These are phyloP conservation scores for Rhopalosiphum nymphaeae DNA, from an alignment of 2,888 invertebrate species.

Conservation along the genomic window DNA sequence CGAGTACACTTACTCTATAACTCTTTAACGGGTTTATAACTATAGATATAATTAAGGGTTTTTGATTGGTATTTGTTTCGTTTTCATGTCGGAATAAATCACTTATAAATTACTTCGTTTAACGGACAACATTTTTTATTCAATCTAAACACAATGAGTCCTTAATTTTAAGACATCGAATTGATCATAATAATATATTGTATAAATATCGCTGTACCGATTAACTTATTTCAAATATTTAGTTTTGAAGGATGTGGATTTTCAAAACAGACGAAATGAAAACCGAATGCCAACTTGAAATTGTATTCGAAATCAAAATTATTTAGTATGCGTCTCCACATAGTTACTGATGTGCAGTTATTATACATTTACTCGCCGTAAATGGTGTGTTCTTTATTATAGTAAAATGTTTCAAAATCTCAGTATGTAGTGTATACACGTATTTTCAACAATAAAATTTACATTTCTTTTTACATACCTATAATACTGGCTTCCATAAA, in stretches of 20 bases:
- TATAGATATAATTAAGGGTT: not conserved
- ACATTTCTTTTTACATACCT: not conserved
- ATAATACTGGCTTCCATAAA: not conserved
- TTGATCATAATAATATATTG: not conserved
- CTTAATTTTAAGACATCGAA: not conserved
- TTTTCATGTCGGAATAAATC: not conserved
- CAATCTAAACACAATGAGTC: not conserved
- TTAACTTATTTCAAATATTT: not conserved
- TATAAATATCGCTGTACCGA: not conserved
- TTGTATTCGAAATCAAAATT: not conserved
- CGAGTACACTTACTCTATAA: not conserved
- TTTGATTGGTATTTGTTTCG: not conserved
- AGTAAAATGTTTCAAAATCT: constrained; percentile 10
- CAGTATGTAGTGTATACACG: not conserved
- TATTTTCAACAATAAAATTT: constrained; percentile 36
- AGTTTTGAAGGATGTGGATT: not conserved
- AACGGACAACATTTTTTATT: not conserved
- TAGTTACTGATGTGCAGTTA: not conserved
- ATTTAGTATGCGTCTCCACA: not conserved
- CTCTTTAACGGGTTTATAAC: not conserved
- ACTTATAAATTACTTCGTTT: not conserved
- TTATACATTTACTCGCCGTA: not conserved
- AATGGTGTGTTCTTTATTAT: not conserved
- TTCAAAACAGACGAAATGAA: not conserved
- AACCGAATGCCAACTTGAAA: not conserved